These are phyloP conservation scores for Timema cristinae DNA, from an alignment of 2,888 invertebrate species.

Conservation along the genomic window DNA sequence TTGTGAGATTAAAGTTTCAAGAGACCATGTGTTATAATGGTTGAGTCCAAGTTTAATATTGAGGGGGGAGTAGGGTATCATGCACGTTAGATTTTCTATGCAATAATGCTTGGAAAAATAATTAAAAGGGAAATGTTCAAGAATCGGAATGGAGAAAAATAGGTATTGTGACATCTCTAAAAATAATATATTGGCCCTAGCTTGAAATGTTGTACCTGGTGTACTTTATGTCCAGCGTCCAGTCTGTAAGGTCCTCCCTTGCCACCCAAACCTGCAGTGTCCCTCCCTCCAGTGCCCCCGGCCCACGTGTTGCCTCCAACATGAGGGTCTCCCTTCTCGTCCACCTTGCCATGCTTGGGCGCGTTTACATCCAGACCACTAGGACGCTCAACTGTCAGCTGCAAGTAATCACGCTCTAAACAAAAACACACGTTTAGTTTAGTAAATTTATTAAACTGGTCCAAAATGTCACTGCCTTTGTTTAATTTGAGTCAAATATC, in stretches of 20 bases:
- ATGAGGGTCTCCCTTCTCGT: conserved; percentile 85
- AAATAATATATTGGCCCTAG: no score
- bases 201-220: conserved; percentile 57
- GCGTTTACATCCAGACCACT: conserved; percentile 61
- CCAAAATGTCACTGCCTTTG: neutral
- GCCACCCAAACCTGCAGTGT: conserved; percentile 94
- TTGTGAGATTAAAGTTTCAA: no score
- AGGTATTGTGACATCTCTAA: no score
- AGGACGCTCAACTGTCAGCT: conserved; percentile 69
- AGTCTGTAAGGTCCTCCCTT: conserved; percentile 94
- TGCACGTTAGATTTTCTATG: no score
- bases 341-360: conserved; percentile 92
- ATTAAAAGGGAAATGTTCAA: no score
- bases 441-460: neutral
- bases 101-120: no score
- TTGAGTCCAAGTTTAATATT: no score
- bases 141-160: no score
- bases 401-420: conserved; percentile 53
- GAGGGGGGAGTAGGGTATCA: no score
- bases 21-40: no score
- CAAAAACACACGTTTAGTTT: conserved; percentile 14
- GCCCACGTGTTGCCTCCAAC: conserved; percentile 98
- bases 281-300: conserved; percentile 85
- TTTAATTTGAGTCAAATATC: neutral
- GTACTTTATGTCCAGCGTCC: conserved; percentile 89